Conservation (phyloP, 2,113 vertebrate species). For the Rhineura floridana region DNA sequence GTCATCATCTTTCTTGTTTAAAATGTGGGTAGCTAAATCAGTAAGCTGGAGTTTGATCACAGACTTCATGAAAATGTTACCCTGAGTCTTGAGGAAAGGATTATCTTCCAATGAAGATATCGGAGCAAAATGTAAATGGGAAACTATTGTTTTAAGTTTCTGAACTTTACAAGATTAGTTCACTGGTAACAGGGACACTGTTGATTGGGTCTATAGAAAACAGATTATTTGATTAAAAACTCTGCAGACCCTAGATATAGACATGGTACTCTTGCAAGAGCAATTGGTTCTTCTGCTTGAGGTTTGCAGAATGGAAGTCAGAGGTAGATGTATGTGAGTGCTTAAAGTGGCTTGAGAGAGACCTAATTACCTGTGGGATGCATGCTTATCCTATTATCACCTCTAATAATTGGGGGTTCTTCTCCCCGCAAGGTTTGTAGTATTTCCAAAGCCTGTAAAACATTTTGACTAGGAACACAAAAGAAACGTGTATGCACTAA, state of each 20-base stretch:
- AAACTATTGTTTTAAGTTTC: background rate
- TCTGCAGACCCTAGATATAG: background rate
- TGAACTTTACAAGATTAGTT: background rate
- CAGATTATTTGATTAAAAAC: background rate
- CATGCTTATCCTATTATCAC: background rate
- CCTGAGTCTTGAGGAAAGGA: slow-evolving; percentile 12
- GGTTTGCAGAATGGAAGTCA: background rate
- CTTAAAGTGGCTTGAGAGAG: background rate
- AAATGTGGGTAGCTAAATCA: slow-evolving; percentile 28
- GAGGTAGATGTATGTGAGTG: background rate
- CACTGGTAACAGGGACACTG: background rate
- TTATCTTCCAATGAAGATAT: slow-evolving; percentile 2
- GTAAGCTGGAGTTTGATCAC: slow-evolving; percentile 17
- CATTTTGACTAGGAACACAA: background rate
- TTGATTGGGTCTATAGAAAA: fast-evolving
- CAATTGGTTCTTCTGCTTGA: background rate
- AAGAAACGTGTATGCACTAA: background rate
- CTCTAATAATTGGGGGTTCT: background rate
- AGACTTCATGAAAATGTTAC: slow-evolving; percentile 16
- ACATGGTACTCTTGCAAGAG: background rate
- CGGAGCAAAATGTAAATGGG: slow-evolving; percentile 15
- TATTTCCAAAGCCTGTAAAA: background rate
- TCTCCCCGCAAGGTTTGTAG: background rate
- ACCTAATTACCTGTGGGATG: background rate
- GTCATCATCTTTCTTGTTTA: slow-evolving; percentile 2